Percentiles rank a stretch among this genome's conserved stretches.
These are phyloP conservation scores for Muscina levida DNA, from an alignment of 2,888 invertebrate species.

Conservation along the genomic window DNA sequence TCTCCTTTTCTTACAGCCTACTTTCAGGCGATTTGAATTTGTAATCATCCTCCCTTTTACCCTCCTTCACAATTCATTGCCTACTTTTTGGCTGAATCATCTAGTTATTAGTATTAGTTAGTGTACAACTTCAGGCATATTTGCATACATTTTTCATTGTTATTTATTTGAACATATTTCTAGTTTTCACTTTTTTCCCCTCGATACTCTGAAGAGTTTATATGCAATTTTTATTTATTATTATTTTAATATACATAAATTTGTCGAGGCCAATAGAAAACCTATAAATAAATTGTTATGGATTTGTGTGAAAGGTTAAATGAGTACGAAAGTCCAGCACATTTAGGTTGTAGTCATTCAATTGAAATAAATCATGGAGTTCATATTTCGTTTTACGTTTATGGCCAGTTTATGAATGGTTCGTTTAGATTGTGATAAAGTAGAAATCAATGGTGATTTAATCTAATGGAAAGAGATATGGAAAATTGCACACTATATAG, in stretches of 20 bases:
- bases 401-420: background rate
- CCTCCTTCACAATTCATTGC: background rate
- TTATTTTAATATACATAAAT: constrained; percentile 27
- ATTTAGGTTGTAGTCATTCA: background rate
- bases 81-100: background rate
- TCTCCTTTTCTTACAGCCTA: too few relatives aligned
- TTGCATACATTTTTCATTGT: background rate
- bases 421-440: background rate
- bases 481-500: too few relatives aligned
- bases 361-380: constrained; percentile 11
- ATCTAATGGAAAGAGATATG: too few relatives aligned
- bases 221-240: background rate
- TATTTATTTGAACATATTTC: background rate
- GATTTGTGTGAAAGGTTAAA: constrained; percentile 22
- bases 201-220: too few relatives aligned
- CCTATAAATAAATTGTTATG: constrained; percentile 24
- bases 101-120: background rate
- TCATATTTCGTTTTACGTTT: background rate
- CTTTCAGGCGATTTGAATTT: too few relatives aligned
- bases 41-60: too few relatives aligned
- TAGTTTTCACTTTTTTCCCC: constrained; percentile 25
- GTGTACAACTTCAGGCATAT: background rate
- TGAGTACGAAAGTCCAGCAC: background rate
- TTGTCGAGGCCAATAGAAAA: background rate
- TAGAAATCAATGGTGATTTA: too few relatives aligned